Conservation (phyloP, 1,140 invertebrate genomes). For the Onthophagus taurus region DNA sequence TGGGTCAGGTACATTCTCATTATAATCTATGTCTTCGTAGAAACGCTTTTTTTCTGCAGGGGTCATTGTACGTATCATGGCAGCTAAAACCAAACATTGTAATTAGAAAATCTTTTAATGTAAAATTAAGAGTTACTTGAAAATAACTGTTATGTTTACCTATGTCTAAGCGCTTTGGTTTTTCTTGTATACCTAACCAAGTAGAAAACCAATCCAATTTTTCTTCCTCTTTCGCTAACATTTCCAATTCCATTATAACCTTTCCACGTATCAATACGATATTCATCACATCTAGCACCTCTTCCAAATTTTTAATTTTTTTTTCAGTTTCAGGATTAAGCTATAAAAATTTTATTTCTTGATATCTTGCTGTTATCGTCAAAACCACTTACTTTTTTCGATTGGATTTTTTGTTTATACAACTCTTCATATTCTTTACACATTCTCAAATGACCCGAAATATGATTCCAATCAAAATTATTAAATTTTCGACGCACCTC, state of each 20-base stretch:
- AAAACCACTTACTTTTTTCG: slow-evolving; percentile 46
- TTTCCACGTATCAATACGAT: slow-evolving; percentile 83
- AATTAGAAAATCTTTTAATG: too few relatives aligned
- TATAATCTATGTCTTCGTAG: slow-evolving; percentile 91
- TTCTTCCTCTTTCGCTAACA: slow-evolving; percentile 46
- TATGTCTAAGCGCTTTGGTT: too few relatives aligned
- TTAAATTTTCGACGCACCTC: slow-evolving; percentile 55
- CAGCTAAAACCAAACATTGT: too few relatives aligned
- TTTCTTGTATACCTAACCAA: too few relatives aligned
- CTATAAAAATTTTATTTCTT: not conserved
- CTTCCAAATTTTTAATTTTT: slow-evolving; percentile 47
- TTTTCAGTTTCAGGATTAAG: slow-evolving; percentile 16
- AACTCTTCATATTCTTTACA: slow-evolving; percentile 66
- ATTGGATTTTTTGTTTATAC: slow-evolving; percentile 68
- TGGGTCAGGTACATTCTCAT: slow-evolving; percentile 68
- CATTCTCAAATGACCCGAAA: slow-evolving; percentile 64
- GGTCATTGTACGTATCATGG: too few relatives aligned
- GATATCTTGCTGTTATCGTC: not conserved
- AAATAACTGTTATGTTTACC: too few relatives aligned
- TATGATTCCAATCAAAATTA: slow-evolving; percentile 90
- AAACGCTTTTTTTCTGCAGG: slow-evolving; percentile 86
- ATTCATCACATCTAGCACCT: slow-evolving; percentile 80
- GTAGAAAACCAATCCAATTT: slow-evolving; percentile 44
- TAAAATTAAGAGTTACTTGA: too few relatives aligned
- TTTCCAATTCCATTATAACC: slow-evolving; percentile 74